Evolutionary conservation across 1,140 invertebrate species (phyloP).

Genomic region (Drosophila insularis): DNA sequence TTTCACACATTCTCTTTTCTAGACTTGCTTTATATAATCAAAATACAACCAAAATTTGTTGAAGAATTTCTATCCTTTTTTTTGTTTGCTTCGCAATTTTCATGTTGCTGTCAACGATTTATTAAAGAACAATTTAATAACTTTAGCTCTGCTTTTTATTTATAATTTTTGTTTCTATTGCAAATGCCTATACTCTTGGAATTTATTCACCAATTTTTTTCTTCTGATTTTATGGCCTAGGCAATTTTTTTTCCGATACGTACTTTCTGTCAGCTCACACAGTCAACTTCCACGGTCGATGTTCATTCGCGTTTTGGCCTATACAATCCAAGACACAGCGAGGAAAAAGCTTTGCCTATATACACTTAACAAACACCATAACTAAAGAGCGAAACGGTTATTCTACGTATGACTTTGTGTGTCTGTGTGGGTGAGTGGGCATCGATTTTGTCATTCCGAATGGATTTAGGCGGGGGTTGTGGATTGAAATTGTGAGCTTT

Average conservation of each 20-base stretch:
- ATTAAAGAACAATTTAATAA: not conserved
- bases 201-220: conserved; percentile 27
- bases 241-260: conserved; percentile 51
- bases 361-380: conserved; percentile 8
- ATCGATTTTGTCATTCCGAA: conserved; percentile 61
- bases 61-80: conserved; percentile 24
- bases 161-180: not conserved
- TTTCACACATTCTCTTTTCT: conserved; percentile 34
- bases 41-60: not conserved
- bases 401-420: not conserved
- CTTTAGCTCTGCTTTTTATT: not conserved
- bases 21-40: conserved; percentile 63
- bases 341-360: conserved; percentile 60
- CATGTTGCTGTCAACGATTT: conserved; percentile 13
- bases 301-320: conserved; percentile 81
- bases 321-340: conserved; percentile 60
- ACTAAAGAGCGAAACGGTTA: conserved; percentile 64
- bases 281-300: conserved; percentile 82
- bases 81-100: not conserved
- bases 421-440: conserved; percentile 12
- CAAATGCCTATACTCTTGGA: not conserved
- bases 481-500: conserved; percentile 45
- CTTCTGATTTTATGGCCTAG: conserved; percentile 9
- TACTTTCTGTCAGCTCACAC: conserved; percentile 49
- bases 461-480: conserved; percentile 1